Base-by-base conservation (phyloP, 30 jellyfish, hydroid and myxozoan species). In the Hydractinia echinata region DNA sequence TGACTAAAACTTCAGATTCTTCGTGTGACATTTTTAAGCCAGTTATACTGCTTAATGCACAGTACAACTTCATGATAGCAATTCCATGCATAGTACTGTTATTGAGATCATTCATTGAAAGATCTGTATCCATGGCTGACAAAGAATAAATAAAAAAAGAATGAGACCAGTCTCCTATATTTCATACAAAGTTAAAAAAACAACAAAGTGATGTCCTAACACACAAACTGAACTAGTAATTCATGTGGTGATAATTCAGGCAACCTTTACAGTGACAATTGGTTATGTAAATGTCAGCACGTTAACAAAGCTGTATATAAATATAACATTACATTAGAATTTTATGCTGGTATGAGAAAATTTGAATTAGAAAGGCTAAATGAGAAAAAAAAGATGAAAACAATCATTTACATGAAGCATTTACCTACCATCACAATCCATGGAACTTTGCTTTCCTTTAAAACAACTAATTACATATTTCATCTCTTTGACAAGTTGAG, bases 11-110 rank as follows among this genome's bases (percentile, higher is more conserved):
- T 48, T 92, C 96, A 15, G 98, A 86, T 80, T 92, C 98, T 44
- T 92, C 98, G 18, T 76, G 79, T 4, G 95, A 76, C 53, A 92
- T 74, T 73, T 92, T 92, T 85, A 82, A 92, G 48, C 98, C 96
- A 51, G 89, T 81, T 79, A 81, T 79, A 20, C 93, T 88, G 62
- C 87, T 92, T 76, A 92, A 69, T 4, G 96, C 96, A 64, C 98
- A 92, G 87, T 82, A 92, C 56, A 92, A 67, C 11, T 96, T 92
- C 88, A 92, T 80, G 58, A 92, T 55, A 5, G 98, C 95, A 10
- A 87, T 77, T 10, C 96, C 98, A 51, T 86, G 87, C 16, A 92
- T 85, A 66, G 86, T 61, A 53, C 81, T 85, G 58, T 83, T 50
- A 67, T 74, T 79, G 66, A 15, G 4, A n/a, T n/a, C 71, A 7